Base-by-base conservation (phyloP, 2,888 invertebrate genomes). In the Microctonus hyperodae region DNA sequence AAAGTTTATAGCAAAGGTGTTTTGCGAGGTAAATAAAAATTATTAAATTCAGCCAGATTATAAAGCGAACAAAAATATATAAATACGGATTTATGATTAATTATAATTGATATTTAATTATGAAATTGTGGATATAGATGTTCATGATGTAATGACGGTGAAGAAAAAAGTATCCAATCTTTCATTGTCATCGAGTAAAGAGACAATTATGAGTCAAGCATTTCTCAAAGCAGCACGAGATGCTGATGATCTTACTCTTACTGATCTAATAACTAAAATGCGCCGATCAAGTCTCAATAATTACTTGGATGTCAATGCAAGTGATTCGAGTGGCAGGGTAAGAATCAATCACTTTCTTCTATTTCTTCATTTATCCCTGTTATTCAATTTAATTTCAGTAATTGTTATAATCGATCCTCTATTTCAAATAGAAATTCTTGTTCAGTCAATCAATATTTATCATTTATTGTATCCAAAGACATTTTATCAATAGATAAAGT, bases 321-420 rank as follows among this genome's bases (percentile, higher is more conserved):
- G 84, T 3, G 89, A 89, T 77, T 81, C 82, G 72, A 88, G 87
- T 75, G 89, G 89, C 76, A 84, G 88, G 85, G 89, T 88, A 76
- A 88, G 88, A 33, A 81, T 13, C 44, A 59, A 55, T n/a, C n/a
- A n/a, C n/a, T n/a, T n/a, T n/a, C n/a, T n/a, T n/a, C n/a, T n/a
- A n/a, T n/a, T n/a, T n/a, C n/a, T n/a, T n/a, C n/a, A 65, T 75
- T 71, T 56, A 65, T 31, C 9, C 31, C 7, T 40, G 3, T 40
- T 20, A 50, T 22, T 22, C 37, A 28, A 28, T 28, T 28, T 7
- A 28, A 28, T 28, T 5, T 3, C 10, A n/a, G 11, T n/a, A 25
- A 6, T 20, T 28, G 20, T 22, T 7, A 3, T 25, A 20, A 51
- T 31, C n/a, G n/a, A n/a, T n/a, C n/a, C n/a, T n/a, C n/a, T n/a